Conservation (phyloP, 2,888 invertebrate species). For the Galeopsomyia nigrocyanea region DNA sequence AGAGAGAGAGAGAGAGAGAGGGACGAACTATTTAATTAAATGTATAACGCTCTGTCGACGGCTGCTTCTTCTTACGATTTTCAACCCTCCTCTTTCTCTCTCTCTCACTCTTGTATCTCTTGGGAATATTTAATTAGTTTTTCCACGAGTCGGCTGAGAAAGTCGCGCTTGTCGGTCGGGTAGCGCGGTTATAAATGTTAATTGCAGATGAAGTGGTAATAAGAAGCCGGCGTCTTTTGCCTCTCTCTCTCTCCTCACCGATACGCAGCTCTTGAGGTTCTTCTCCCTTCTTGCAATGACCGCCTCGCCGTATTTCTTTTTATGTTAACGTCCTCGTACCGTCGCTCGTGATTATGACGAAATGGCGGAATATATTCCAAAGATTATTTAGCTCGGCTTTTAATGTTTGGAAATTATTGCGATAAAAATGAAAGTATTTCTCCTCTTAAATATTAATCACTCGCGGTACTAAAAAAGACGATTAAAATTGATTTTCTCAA, state of each 20-base stretch:
- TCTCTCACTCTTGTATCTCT: constrained; percentile 46
- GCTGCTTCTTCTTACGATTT: background rate
- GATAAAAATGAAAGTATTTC: too few relatives aligned
- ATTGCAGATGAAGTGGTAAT: constrained; percentile 70
- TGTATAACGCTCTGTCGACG: constrained; percentile 1
- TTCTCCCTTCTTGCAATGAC: constrained; percentile 9
- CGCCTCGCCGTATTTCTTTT: too few relatives aligned
- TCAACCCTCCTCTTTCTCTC: background rate
- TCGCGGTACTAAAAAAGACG: too few relatives aligned
- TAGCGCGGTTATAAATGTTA: constrained; percentile 67
- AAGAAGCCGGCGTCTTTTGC: constrained; percentile 55
- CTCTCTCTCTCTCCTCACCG: constrained; percentile 46
- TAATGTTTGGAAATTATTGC: too few relatives aligned
- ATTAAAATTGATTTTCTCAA: too few relatives aligned
- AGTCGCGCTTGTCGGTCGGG: constrained; percentile 40
- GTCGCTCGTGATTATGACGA: too few relatives aligned
- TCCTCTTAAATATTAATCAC: too few relatives aligned
- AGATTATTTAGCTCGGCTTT: too few relatives aligned
- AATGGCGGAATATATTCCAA: too few relatives aligned
- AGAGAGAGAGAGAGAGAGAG: constrained; percentile 5
- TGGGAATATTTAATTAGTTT: constrained; percentile 69
- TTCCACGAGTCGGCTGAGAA: constrained; percentile 58
- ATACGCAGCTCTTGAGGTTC: constrained; percentile 49
- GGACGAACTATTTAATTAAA: background rate
- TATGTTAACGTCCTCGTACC: too few relatives aligned